Base-by-base conservation (phyloP, 2,888 invertebrate genomes). In the Chloromyia formosa region DNA sequence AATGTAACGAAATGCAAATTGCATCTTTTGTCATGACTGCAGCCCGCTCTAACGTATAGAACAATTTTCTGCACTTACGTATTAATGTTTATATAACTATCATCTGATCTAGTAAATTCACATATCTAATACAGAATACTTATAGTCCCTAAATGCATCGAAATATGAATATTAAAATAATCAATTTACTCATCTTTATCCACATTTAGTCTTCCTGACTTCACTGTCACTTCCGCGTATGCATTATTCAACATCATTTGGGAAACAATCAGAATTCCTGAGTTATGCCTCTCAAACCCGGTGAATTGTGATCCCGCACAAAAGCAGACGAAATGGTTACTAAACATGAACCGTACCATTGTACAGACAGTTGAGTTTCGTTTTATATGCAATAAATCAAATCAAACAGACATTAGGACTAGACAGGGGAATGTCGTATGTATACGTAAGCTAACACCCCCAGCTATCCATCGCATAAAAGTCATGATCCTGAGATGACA, bases 401-500 rank as follows among this genome's bases (percentile, higher is more conserved):
- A 71, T 71, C 71, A 71, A 71, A 71, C n/a, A 71, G 71, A 71
- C 71, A 71, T 71, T 71, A 56, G 56, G 42, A 58, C 71, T 71
- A 58, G 56, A 71, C 71, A 49, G 45, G 27, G 27, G 66, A 49
- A 66, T 66, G 22, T 49, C 7, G 66, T 18, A 61, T 27, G 27
- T 61, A 14, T 66, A 49, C 22, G 45, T 22, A 18, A 18, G 56
- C 42, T 12, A 54, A 16, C 35, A 23, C 22, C 23, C 58, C 35
- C 56, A 16, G 18, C 53, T 20, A 53, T 54, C 54, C 69, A 53
- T 35, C 58, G 58, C 27, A 56, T 54, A 71, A 53, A 66, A 76
- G 74, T 76, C 76, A 76, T 76, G 74, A 76, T 74, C 74, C 74
- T 45, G 72, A 76, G 62, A 76, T 74, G 76, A 76, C 76, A 74